Evolutionary conservation across 2,888 invertebrate genomes (phyloP).

Genomic region (Drosophila emarginata): DNA sequence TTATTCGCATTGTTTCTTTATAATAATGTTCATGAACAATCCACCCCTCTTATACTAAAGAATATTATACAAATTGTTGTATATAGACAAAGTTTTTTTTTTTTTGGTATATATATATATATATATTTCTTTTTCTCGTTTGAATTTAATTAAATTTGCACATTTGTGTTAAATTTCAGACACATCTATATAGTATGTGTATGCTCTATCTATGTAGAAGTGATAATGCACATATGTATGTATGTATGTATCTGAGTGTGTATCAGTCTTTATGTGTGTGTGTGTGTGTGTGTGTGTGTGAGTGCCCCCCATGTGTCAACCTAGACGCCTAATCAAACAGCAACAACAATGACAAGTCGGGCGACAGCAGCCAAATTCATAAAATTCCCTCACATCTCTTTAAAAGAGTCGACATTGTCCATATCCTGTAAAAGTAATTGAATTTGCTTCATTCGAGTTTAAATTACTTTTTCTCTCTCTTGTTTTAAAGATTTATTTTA

Average conservation of each 20-base stretch:
- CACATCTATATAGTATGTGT: constrained; percentile 48
- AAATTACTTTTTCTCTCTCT: background rate
- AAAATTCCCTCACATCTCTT: constrained; percentile 27
- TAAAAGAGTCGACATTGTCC: background rate
- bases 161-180: constrained; percentile 76
- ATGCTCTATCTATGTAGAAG: constrained; percentile 1
- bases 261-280: constrained; percentile 27
- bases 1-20: background rate
- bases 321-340: constrained; percentile 74
- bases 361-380: constrained; percentile 56
- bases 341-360: constrained; percentile 44
- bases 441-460: background rate
- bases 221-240: constrained; percentile 1
- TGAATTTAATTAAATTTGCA: constrained; percentile 78
- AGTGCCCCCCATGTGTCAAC: constrained; percentile 65
- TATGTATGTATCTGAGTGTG: constrained; percentile 1
- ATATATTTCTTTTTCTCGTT: constrained; percentile 76
- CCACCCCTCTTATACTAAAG: background rate
- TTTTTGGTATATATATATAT: constrained; percentile 34
- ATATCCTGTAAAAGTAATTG: background rate
- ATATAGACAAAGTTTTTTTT: constrained; percentile 11
- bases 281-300: constrained; percentile 20
- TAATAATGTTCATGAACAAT: background rate
- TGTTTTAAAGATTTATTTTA: no score
- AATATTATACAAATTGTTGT: constrained; percentile 29